These are phyloP conservation scores for Lipotes vexillifer DNA, from an alignment of 2,113 vertebrate species.

Conservation along the genomic window DNA sequence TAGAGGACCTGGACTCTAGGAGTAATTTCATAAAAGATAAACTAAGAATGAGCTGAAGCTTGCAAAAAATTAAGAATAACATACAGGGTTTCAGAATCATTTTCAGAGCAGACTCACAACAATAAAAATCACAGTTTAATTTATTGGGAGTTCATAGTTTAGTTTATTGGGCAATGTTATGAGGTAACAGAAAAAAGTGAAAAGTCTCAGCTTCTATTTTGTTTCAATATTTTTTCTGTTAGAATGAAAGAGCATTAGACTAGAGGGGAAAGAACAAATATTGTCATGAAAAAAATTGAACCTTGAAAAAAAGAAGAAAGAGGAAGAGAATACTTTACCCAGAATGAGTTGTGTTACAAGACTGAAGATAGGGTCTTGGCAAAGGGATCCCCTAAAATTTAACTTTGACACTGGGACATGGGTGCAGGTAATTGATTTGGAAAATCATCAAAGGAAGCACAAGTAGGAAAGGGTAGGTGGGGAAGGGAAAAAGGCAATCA, in stretches of 20 bases:
- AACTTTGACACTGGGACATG: not conserved
- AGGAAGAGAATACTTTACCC: not conserved
- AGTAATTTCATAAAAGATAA: conserved; percentile 25
- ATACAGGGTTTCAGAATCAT: not conserved
- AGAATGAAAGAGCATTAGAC: conserved; percentile 26
- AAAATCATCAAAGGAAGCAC: not conserved
- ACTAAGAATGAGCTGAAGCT: not conserved
- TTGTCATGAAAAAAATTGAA: not conserved
- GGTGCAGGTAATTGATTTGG: not conserved
- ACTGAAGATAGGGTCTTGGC: not conserved
- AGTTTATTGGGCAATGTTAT: not conserved
- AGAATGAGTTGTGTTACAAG: not conserved
- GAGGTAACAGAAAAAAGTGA: conserved; percentile 13
- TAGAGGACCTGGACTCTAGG: not conserved
- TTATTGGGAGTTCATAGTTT: not conserved
- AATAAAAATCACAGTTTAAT: conserved; percentile 33
- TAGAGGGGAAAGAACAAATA: conserved; percentile 27
- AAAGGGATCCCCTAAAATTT: not conserved
- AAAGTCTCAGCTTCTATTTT: conserved; percentile 39
- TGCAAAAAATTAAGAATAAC: conserved; percentile 13
- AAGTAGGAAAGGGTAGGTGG: not conserved
- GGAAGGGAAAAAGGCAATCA: not conserved
- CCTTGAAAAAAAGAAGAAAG: not conserved
- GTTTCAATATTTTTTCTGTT: conserved; percentile 18
- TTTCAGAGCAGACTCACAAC: not conserved